Conservation (phyloP, 2,888 invertebrate genomes). For the Teleogryllus oceanicus region DNA sequence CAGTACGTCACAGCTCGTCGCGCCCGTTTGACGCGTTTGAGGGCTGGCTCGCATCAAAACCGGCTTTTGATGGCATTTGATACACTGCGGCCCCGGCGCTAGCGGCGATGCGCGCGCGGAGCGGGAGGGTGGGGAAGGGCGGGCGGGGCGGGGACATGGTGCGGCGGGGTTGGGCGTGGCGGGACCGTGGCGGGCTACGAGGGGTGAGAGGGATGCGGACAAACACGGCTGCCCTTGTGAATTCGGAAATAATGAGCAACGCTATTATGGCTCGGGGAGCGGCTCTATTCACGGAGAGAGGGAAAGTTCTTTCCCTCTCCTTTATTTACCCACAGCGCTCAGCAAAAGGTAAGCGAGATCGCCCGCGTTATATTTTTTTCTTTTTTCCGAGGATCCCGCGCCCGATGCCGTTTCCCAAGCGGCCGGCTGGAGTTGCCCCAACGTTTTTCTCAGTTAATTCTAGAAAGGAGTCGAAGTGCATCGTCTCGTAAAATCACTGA, state of each 20-base stretch:
- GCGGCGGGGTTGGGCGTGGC: not conserved
- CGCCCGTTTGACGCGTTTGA: slow-evolving; percentile 9
- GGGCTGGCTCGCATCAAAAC: not conserved
- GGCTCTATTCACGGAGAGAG: not conserved
- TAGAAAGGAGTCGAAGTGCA: not conserved
- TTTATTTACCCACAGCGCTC: not conserved
- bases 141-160: not conserved
- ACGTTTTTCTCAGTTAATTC: not conserved
- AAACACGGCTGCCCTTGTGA: slow-evolving; percentile 7
- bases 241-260: slow-evolving; percentile 18
- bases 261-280: not conserved
- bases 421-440: not conserved
- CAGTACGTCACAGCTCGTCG: slow-evolving; percentile 18
- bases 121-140: not conserved
- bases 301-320: not conserved
- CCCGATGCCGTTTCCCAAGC: not conserved
- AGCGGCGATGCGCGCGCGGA: not conserved
- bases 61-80: slow-evolving; percentile 6
- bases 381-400: not conserved
- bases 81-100: not conserved
- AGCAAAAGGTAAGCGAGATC: not conserved
- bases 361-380: not conserved
- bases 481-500: too few relatives aligned
- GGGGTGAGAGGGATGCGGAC: not conserved
- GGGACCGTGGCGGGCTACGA: not conserved